Evolutionary conservation across 2,113 vertebrate genomes (phyloP), one percentile per base, ranked within the genome.

Genomic region (Nettapus auritus): DNA sequence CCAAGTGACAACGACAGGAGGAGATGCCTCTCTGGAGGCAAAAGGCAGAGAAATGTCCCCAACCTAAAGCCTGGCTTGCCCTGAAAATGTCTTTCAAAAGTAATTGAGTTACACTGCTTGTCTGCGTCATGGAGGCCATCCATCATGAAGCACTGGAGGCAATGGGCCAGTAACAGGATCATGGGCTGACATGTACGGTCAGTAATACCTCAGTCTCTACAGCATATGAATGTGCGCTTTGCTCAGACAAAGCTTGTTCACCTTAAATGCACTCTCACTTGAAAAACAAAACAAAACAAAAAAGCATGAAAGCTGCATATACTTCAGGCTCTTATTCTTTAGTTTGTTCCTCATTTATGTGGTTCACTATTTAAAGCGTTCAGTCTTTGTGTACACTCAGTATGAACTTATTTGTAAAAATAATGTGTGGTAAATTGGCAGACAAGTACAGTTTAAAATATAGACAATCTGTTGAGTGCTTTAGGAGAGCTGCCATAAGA

Each of bases 401-500:
- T 79, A 94, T 96, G 93, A 88, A 91, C 75, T 93, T 97, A 97
- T 95, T 96, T 96, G 94, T 87, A 94, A 94, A 96, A 97, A 95
- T 97, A 97, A 95, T 92, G 74, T 96, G 90, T 91, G 90, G 78
- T 33, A 96, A 96, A 95, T 96, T 97, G 97, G 93, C 96, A 97
- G 93, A 96, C 94, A 96, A 90, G 92, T 81, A 48, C 60, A 60
- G 76, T 86, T 97, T 93, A 97, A 96, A 95, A 97, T 96, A 95
- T 71, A 91, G 95, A 84, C 96, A 96, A 97, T 97, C 94, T 97
- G 96, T 95, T 94, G 87, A 95, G 85, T 59, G 76, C 70, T 90
- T 92, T 88, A 95, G 91, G 82, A 94, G 80, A 91, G 93, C 79
- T 96, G 94, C 88, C 94, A 96, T 94, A 93, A 95, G 91, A 94